phyloP scores from a whole-genome alignment of 1,140 invertebrate species.

The Drosophila cardini region DNA sequence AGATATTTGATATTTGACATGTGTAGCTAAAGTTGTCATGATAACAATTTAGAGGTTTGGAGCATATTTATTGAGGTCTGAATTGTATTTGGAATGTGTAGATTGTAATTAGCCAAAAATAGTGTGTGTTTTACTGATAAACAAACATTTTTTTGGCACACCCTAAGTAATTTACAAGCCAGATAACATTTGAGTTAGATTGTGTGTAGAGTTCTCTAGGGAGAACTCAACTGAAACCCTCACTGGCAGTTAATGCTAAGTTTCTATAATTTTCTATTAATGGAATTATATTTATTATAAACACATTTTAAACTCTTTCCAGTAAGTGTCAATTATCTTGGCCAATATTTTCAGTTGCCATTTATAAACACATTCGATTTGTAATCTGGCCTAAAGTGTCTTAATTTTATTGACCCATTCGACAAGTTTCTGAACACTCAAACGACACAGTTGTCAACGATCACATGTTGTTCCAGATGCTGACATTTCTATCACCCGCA shows the following conservation, averaged over 20 bases:
- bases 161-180: constrained; percentile 9
- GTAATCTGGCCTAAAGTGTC: constrained; percentile 1
- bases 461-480: constrained; percentile 1
- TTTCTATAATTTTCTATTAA: not conserved
- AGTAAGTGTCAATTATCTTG: not conserved
- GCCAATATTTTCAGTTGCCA: not conserved
- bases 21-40: not conserved
- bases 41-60: too few relatives aligned
- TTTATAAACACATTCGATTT: not conserved
- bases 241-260: not conserved
- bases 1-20: not conserved
- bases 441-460: constrained; percentile 10
- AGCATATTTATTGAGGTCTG: not conserved
- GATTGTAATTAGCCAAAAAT: not conserved
- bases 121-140: not conserved
- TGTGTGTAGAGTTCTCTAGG: constrained; percentile 1
- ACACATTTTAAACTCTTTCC: not conserved
- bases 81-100: not conserved
- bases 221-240: not conserved
- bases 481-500: constrained; percentile 29
- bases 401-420: not conserved
- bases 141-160: constrained; percentile 17
- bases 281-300: too few relatives aligned
- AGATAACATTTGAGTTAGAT: constrained; percentile 13
- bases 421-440: constrained; percentile 4